Evolutionary conservation across 2,113 vertebrate species (phyloP), one percentile per base, ranked within the genome.

Genomic region (Tragelaphus strepsiceros): DNA sequence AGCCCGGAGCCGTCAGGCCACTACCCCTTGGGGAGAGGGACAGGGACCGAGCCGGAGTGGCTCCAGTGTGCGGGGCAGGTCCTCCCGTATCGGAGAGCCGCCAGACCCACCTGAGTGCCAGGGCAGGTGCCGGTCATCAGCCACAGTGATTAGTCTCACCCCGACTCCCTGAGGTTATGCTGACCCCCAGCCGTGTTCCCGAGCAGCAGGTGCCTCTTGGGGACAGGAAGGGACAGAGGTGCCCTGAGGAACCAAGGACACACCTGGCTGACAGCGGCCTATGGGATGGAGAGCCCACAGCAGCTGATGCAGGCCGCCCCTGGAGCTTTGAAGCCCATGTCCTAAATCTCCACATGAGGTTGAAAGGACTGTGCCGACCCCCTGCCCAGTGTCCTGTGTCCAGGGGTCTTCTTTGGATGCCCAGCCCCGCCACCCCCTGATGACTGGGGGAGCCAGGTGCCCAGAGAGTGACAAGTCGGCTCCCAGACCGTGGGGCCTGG

Each of bases 1-100:
- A 1, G 13, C n/a, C 53, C 1, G 0, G 2, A 1, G 6, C 71
- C 39, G 0, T 7, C 35, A 17, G 21, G 14, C 7, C 84, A 15
- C 10, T 77, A 39, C 12, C 35, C 32, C 53, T 28, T 13, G 54
- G 64, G 62, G 24, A n/a, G 26, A 49, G 35, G 1, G 28, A 21
- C 81, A n/a, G 62, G 35, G 67, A 26, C 6, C 0, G 0, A 4
- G 5, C 46, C 0, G 22, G 54, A 5, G 14, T 0, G 1, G 15
- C 13, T 35, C 26, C n/a, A 24, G 1, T 53, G 35, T 74, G 16
- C 4, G 1, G 12, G 21, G 56, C n/a, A 30, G 58, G 35, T 53
- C 46, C 3, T 28, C 39, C 49, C 4, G 1, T 17, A 32, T 35
- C 0, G 0, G 17, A 49, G 58, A 39, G 26, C 30, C 28, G 1